Conservation (phyloP, 2,113 vertebrate genomes). For the Phalacrocorax carbo region DNA sequence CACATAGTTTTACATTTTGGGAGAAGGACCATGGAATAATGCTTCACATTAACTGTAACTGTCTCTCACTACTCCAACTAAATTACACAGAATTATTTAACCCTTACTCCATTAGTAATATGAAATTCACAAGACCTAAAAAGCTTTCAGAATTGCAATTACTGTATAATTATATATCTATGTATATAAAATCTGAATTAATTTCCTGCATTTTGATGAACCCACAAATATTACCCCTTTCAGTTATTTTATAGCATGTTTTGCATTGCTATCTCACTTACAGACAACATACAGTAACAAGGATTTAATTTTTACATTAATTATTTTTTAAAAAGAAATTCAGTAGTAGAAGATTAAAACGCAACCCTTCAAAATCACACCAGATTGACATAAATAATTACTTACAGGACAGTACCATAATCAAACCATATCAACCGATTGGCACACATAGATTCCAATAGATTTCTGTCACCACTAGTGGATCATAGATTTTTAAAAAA, state of each 20-base stretch:
- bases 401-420: background rate
- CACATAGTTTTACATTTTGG: background rate
- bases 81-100: background rate
- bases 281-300: background rate
- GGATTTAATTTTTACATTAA: background rate
- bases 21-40: background rate
- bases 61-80: background rate
- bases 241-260: background rate
- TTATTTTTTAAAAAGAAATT: background rate
- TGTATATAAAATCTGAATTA: background rate
- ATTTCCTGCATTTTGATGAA: background rate
- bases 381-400: background rate
- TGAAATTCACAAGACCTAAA: background rate
- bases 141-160: background rate
- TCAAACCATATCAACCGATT: background rate
- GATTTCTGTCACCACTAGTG: background rate
- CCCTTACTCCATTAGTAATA: background rate
- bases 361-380: background rate
- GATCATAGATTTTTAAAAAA: rapidly evolving
- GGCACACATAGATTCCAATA: background rate
- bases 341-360: background rate
- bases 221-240: background rate
- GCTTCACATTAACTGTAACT: background rate
- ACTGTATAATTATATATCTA: background rate
- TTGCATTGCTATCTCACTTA: background rate